phyloP scores from a whole-genome alignment of 2,888 invertebrate genomes.

The Mimachlamys varia region DNA sequence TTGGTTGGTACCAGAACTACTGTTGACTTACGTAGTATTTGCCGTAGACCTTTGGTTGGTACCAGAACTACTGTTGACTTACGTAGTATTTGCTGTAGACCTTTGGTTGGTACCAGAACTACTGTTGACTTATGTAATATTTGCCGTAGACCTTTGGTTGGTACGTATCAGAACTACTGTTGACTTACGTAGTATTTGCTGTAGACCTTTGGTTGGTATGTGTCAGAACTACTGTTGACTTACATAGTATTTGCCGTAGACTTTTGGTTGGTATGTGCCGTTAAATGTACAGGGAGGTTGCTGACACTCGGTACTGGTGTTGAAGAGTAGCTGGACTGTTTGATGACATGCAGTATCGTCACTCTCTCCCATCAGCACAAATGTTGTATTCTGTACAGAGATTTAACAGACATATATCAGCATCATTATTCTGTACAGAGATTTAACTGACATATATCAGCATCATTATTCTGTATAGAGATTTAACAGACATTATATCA shows the following conservation, averaged over 20 bases:
- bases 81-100: slow-evolving; percentile 77
- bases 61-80: no score
- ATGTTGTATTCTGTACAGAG: slow-evolving; percentile 65
- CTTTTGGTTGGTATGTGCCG: slow-evolving; percentile 72
- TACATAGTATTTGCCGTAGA: slow-evolving; percentile 77
- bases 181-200: slow-evolving; percentile 79
- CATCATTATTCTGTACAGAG: neutral
- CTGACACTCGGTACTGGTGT: slow-evolving; percentile 66
- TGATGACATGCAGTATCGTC: slow-evolving; percentile 68
- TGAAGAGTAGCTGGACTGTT: slow-evolving; percentile 69
- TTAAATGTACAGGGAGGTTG: slow-evolving; percentile 73
- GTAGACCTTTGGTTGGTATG: slow-evolving; percentile 70
- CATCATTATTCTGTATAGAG: no score
- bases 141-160: slow-evolving; percentile 73
- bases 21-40: slow-evolving; percentile 79
- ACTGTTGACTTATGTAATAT: slow-evolving; percentile 79
- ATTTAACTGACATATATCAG: no score
- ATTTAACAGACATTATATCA: no score
- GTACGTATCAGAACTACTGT: no score
- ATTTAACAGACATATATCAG: no score
- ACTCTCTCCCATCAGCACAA: slow-evolving; percentile 74
- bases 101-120: slow-evolving; percentile 74
- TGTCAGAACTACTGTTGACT: no score
- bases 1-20: no score
- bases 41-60: slow-evolving; percentile 72